Conservation (phyloP, 1,140 invertebrate genomes). For the Pachypsylla venusta region DNA sequence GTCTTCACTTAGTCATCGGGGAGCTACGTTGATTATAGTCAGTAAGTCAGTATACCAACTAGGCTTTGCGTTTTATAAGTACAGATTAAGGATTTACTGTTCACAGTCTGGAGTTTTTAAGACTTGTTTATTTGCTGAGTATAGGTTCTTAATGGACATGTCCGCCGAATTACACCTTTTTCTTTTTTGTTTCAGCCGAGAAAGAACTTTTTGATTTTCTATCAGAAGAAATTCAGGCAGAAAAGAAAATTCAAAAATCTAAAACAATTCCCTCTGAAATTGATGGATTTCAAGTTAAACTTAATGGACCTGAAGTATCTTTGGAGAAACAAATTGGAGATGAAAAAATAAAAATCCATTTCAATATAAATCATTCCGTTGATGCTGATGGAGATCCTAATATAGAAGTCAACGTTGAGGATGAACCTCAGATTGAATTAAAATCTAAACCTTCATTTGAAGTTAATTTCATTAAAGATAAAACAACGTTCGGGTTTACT, state of each 20-base stretch:
- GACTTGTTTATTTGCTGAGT: too few species aligned
- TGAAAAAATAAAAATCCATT: constrained; percentile 63
- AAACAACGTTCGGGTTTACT: constrained; percentile 58
- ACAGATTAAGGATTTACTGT: too few species aligned
- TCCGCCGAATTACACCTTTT: too few species aligned
- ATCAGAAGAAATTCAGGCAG: constrained; percentile 73
- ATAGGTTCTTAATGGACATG: too few species aligned
- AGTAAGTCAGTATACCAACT: too few species aligned
- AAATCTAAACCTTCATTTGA: constrained; percentile 75
- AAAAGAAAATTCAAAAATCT: constrained; percentile 61
- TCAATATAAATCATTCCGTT: constrained; percentile 84
- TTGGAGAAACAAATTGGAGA: constrained; percentile 52
- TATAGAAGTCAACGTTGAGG: constrained; percentile 40
- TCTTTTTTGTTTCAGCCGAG: constrained; percentile 43
- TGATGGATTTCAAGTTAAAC: constrained; percentile 58
- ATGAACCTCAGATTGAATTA: constrained; percentile 63
- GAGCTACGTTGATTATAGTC: too few species aligned
- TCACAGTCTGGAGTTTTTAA: too few species aligned
- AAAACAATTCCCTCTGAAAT: constrained; percentile 57
- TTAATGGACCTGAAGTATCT: constrained; percentile 60
- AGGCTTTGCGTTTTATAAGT: too few species aligned
- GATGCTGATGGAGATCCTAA: constrained; percentile 56
- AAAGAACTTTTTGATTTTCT: constrained; percentile 73
- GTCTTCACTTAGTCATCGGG: too few species aligned
- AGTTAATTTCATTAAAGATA: constrained; percentile 59